phyloP scores from a whole-genome alignment of 2,888 invertebrate species.

The Craniophora ligustri region DNA sequence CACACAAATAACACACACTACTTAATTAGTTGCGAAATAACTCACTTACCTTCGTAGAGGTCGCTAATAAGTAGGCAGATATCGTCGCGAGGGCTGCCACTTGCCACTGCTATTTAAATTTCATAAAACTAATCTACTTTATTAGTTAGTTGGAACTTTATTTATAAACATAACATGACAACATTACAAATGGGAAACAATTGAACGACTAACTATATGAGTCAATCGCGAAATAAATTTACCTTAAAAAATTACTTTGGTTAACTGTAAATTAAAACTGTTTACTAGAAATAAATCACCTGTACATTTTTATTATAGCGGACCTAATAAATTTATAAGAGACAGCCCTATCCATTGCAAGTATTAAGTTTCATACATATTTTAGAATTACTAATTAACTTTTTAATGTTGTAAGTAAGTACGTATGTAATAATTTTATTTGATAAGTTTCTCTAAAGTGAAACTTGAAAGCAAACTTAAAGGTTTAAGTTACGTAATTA shows the following conservation, averaged over 20 bases:
- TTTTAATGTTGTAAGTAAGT: constrained; percentile 25
- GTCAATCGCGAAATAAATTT: too few relatives aligned
- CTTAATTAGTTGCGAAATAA: constrained; percentile 50
- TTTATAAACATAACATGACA: too few relatives aligned
- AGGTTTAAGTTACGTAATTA: constrained; percentile 28
- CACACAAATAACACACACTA: constrained; percentile 30
- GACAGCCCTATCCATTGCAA: constrained; percentile 33
- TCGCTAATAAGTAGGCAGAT: constrained; percentile 22
- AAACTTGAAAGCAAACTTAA: constrained; percentile 43
- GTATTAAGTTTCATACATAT: constrained; percentile 25
- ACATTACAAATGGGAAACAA: too few relatives aligned
- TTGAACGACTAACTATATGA: too few relatives aligned
- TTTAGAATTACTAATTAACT: constrained; percentile 43
- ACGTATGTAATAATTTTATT: constrained; percentile 30
- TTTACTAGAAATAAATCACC: too few relatives aligned
- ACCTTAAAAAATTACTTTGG: too few relatives aligned
- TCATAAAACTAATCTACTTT: too few relatives aligned
- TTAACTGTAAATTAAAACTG: too few relatives aligned
- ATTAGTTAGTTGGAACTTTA: too few relatives aligned
- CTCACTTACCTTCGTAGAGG: constrained; percentile 40
- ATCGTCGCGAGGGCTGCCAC: constrained; percentile 22
- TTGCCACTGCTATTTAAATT: too few relatives aligned
- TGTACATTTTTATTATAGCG: too few relatives aligned
- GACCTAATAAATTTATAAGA: too few relatives aligned
- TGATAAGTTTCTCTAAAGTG: constrained; percentile 42